Evolutionary conservation across 2,888 invertebrate species (phyloP).

Genomic region (Stenodera caucasica): DNA sequence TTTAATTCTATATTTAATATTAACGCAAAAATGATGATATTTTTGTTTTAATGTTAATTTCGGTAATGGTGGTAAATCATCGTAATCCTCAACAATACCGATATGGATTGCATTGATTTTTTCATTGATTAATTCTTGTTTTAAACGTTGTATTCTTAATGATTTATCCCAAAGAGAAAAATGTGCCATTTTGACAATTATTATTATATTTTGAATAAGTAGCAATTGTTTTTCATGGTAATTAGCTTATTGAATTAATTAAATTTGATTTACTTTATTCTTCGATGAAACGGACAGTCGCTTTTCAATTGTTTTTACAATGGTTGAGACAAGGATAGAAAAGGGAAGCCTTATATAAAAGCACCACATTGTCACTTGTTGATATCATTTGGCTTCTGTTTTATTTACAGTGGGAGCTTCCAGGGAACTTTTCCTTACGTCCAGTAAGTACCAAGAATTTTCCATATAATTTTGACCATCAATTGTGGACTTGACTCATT

Average conservation of each 20-base stretch:
- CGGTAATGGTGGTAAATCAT: slow-evolving; percentile 45
- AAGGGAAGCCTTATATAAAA: slow-evolving; percentile 54
- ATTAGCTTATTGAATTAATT: slow-evolving; percentile 15
- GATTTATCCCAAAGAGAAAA: slow-evolving; percentile 63
- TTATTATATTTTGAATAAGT: too few species aligned
- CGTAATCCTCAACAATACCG: slow-evolving; percentile 49
- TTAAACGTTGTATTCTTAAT: slow-evolving; percentile 57
- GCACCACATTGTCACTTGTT: slow-evolving; percentile 52
- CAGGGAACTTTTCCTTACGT: not conserved
- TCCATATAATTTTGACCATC: too few species aligned
- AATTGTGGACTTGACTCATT: too few species aligned
- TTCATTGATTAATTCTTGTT: slow-evolving; percentile 60
- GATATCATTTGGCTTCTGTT: slow-evolving; percentile 54
- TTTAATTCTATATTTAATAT: slow-evolving; percentile 53
- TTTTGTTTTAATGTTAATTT: slow-evolving; percentile 57
- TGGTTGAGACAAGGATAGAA: slow-evolving; percentile 34
- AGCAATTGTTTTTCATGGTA: slow-evolving; percentile 12
- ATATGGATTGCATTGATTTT: slow-evolving; percentile 61
- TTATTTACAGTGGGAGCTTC: slow-evolving; percentile 33
- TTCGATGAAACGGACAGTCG: not conserved
- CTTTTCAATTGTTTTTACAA: slow-evolving; percentile 17
- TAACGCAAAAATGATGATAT: slow-evolving; percentile 57
- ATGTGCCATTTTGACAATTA: slow-evolving; percentile 57
- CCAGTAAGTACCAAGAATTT: not conserved
- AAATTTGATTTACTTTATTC: too few species aligned